A percentile compares a stretch with the other conserved stretches of the same genome.
These are phyloP conservation scores for Thymelicus acteon DNA, from an alignment of 2,888 invertebrate species.

Conservation along the genomic window DNA sequence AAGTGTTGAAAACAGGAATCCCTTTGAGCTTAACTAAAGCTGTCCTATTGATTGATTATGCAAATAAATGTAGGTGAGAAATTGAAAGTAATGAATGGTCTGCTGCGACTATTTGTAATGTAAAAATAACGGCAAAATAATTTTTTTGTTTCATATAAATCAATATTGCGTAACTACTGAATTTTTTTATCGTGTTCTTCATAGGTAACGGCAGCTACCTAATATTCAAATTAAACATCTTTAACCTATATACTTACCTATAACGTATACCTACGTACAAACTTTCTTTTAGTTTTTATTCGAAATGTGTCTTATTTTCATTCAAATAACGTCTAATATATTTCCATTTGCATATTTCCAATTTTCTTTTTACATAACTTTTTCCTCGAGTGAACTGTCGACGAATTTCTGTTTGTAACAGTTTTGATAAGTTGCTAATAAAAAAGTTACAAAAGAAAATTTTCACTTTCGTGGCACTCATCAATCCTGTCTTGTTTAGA, in stretches of 20 bases:
- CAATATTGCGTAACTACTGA: too few relatives aligned
- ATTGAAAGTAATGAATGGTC: too few relatives aligned
- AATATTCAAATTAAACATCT: not conserved
- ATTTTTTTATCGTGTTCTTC: too few relatives aligned
- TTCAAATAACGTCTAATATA: constrained; percentile 5
- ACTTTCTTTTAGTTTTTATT: not conserved
- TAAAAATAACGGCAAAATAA: too few relatives aligned
- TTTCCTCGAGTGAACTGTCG: constrained; percentile 54
- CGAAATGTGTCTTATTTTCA: not conserved
- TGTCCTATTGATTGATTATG: too few relatives aligned
- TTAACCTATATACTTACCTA: too few relatives aligned
- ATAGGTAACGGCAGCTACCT: too few relatives aligned
- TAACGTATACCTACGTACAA: not conserved
- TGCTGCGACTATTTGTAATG: too few relatives aligned
- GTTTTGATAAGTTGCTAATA: constrained; percentile 65
- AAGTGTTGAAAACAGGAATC: too few relatives aligned
- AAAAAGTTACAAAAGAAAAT: constrained; percentile 55
- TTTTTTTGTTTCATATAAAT: too few relatives aligned
- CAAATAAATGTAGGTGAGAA: too few relatives aligned
- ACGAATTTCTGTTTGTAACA: constrained; percentile 56
- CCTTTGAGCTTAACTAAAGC: too few relatives aligned
- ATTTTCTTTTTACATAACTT: constrained; percentile 48
- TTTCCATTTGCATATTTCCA: constrained; percentile 36
- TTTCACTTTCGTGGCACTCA: constrained; percentile 56
- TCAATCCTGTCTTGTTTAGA: constrained; percentile 61